Evolutionary conservation across 2,888 invertebrate genomes (phyloP).

Genomic region (Pharmacophagus antenor): DNA sequence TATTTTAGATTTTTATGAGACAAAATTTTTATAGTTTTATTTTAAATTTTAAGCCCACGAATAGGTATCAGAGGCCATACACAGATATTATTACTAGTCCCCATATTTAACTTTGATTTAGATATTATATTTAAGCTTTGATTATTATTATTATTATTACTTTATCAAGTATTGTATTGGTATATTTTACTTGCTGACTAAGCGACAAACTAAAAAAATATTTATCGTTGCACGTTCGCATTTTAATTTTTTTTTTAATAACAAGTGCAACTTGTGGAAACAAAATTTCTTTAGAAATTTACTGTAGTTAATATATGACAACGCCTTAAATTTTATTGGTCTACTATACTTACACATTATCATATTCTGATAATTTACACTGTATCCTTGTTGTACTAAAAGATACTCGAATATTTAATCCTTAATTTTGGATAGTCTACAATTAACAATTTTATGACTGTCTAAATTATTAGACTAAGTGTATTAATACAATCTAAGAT

Average conservation of each 20-base stretch:
- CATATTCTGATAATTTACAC: background rate
- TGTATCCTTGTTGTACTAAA: background rate
- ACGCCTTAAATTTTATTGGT: background rate
- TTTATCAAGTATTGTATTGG: background rate
- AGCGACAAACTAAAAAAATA: background rate
- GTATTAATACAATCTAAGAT: constrained; percentile 1
- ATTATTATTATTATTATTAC: too few species aligned
- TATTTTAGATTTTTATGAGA: background rate
- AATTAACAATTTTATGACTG: background rate
- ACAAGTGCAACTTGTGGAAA: too few species aligned
- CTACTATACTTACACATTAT: background rate
- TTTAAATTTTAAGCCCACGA: background rate
- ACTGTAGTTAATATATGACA: too few species aligned
- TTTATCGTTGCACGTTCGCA: too few species aligned
- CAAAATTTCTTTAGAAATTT: too few species aligned
- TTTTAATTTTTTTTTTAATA: too few species aligned
- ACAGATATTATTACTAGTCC: constrained; percentile 52
- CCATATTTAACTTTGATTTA: constrained; percentile 28
- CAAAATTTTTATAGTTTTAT: background rate
- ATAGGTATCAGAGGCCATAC: constrained; percentile 62
- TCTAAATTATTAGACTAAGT: background rate
- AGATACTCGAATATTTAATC: background rate
- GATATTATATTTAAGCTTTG: constrained; percentile 15
- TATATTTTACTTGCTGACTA: background rate
- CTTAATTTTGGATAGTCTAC: background rate